Percentiles rank a stretch among this genome's conserved stretches.
Conservation (phyloP, 2,888 invertebrate species). For the Choristoneura rosaceana region DNA sequence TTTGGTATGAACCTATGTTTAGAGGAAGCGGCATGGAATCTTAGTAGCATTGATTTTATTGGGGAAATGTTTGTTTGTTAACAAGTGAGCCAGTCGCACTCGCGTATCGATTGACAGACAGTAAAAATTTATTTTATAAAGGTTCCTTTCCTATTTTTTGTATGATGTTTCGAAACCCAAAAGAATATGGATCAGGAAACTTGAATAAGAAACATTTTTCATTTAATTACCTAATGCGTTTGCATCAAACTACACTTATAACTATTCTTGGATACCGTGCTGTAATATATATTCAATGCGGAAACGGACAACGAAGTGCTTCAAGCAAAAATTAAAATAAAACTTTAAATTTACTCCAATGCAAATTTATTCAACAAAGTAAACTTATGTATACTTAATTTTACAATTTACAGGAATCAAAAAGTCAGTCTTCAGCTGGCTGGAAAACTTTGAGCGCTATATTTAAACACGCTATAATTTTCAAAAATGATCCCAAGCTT, state of each 20-base stretch:
- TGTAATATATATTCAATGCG: background rate
- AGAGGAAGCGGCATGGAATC: no score
- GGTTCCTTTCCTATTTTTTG: no score
- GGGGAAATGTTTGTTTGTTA: no score
- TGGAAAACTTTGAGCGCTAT: constrained; percentile 76
- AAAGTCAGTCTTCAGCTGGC: constrained; percentile 67
- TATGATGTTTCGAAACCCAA: no score
- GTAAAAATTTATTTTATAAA: no score
- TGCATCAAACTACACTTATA: background rate
- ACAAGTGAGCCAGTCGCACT: no score
- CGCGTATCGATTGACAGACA: no score
- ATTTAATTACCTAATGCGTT: no score
- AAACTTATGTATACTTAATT: background rate
- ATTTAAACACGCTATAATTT: constrained; percentile 72
- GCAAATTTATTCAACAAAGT: background rate
- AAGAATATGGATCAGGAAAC: no score
- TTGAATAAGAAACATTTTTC: no score
- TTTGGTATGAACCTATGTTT: no score
- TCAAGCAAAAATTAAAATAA: background rate
- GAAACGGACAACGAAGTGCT: constrained; percentile 10
- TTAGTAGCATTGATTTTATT: no score
- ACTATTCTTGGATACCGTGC: background rate
- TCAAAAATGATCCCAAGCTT: constrained; percentile 68
- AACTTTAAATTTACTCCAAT: background rate
- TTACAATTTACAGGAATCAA: constrained; percentile 61